phyloP scores from a whole-genome alignment of 2,888 invertebrate genomes.

The Chorisops tibialis region DNA sequence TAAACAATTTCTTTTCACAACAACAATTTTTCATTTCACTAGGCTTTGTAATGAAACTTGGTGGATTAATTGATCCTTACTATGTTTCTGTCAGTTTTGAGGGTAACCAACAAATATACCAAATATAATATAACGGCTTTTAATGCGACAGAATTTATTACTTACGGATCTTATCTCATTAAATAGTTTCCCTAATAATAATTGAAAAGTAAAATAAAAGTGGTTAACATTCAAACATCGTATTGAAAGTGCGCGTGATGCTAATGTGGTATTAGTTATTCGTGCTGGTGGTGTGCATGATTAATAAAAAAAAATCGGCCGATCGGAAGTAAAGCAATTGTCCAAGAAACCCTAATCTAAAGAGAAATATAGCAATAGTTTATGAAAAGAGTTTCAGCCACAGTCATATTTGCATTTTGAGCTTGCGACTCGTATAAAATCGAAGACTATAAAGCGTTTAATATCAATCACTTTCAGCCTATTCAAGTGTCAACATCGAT shows the following conservation, averaged over 20 bases:
- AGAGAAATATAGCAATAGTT: not conserved
- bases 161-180: too few species aligned
- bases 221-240: not conserved
- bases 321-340: constrained; percentile 31
- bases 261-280: not conserved
- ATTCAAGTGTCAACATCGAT: constrained; percentile 27
- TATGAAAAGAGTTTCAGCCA: not conserved
- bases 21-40: too few species aligned
- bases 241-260: not conserved
- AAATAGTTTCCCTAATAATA: not conserved
- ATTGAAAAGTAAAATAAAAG: not conserved
- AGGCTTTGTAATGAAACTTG: too few species aligned
- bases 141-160: too few species aligned
- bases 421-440: constrained; percentile 31
- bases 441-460: constrained; percentile 51
- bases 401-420: not conserved
- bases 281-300: not conserved
- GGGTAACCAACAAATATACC: too few species aligned
- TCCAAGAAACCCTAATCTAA: not conserved
- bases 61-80: too few species aligned
- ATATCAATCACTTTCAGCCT: constrained; percentile 50
- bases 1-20: too few species aligned
- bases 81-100: too few species aligned
- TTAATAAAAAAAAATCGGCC: constrained; percentile 33
- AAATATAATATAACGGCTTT: too few species aligned